A percentile compares a stretch with the other conserved stretches of the same genome.
Evolutionary conservation across 2,797 vertebrate species (phyloP).

Genomic region (Pangasius mekongensis): DNA sequence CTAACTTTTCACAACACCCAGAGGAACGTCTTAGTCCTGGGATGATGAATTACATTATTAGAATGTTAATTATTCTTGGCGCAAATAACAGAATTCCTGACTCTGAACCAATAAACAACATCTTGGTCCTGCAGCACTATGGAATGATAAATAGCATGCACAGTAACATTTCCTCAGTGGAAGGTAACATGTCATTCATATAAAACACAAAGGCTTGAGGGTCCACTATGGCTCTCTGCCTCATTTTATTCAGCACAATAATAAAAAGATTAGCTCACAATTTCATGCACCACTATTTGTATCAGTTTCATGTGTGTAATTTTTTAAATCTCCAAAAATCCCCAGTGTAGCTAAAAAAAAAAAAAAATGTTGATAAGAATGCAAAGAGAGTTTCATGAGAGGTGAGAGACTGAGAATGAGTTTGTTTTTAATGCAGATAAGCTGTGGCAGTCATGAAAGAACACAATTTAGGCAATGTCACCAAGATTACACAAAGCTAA

Average conservation of each 20-base stretch:
- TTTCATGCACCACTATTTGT: neutral
- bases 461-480: neutral
- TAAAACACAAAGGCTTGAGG: neutral
- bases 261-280: neutral
- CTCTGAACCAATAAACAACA: constrained; percentile 57
- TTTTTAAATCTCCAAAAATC: neutral
- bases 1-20: constrained; percentile 21
- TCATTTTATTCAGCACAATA: too few species aligned
- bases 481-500: neutral
- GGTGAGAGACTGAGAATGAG: too few species aligned
- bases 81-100: constrained; percentile 46
- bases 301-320: neutral
- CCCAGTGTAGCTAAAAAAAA: neutral
- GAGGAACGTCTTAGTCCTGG: constrained; percentile 26
- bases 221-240: neutral
- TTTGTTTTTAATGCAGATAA: neutral
- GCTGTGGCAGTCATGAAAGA: neutral
- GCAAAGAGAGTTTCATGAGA: neutral
- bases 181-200: neutral
- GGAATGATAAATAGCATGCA: neutral
- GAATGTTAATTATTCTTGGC: constrained; percentile 40
- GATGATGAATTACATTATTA: constrained; percentile 39
- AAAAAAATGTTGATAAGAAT: neutral
- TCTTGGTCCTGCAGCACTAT: constrained; percentile 9
- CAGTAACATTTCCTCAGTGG: neutral